Evolutionary conservation across 2,888 invertebrate genomes (phyloP), one percentile per base, ranked within the genome.

Genomic region (Drosophila leonis): DNA sequence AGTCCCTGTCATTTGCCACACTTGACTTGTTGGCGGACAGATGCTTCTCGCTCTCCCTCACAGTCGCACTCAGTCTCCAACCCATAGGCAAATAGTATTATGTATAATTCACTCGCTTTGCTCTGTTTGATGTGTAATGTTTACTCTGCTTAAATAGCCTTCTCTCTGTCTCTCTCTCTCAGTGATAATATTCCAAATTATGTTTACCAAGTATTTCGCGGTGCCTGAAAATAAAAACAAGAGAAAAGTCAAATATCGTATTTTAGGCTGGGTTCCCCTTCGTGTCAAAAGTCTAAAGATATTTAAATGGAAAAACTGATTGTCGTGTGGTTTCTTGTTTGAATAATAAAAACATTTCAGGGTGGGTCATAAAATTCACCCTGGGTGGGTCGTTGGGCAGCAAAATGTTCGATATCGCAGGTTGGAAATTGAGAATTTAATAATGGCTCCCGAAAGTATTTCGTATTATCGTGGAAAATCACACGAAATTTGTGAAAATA

Each of bases 221-320:
- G 52, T 55, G 64, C 29, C 66, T 73, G 74, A 15, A 79, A 72
- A 65, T 61, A 67, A 48, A 72, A 60, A 59, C 41, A n/a, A 55
- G 24, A 42, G 12, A 15, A 42, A 63, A 49, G 29, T 59, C 37
- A 66, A 72, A 62, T 44, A 46, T 12, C 7, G 7, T 24, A 24
- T 35, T 13, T 5, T 8, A 1, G 13, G n/a, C n/a, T 4, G 12
- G 6, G 37, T 0, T 52, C 15, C n/a, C 10, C 20, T 37, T 3
- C 0, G 18, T 2, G 15, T 24, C 57, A 35, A 42, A 54, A 20
- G 42, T 49, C 12, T 4, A 4, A n/a, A 56, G 54, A 54, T 54
- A 37, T 52, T 65, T 5, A 31, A 52, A 44, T 20, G 51, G 31
- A 57, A 51, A 59, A 63, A 39, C 51, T 39, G 44, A 65, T 60